Percentiles rank a stretch among this genome's conserved stretches.
Conservation (phyloP, 2,113 vertebrate species). For the Myotis yumanensis region DNA sequence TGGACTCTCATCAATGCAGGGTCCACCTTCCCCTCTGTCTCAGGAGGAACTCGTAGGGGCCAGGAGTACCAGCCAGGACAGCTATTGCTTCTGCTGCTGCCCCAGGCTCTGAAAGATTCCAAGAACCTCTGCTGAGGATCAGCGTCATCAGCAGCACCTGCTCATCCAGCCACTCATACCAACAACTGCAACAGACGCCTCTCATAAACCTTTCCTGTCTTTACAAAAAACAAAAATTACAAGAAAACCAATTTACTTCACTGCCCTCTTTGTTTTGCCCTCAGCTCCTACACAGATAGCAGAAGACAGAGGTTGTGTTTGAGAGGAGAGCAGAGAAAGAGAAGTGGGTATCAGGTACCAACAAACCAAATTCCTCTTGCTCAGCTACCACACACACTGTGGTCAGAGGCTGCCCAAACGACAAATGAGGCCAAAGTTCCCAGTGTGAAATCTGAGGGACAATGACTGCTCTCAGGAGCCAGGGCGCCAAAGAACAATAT, state of each 20-base stretch:
- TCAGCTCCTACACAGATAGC: not conserved
- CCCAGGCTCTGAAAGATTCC: not conserved
- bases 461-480: not conserved
- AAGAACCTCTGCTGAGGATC: not conserved
- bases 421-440: slow-evolving; percentile 50
- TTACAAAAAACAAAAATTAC: not conserved
- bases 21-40: not conserved
- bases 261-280: not conserved
- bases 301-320: not conserved
- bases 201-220: not conserved
- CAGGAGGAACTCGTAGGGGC: not conserved
- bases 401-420: not conserved
- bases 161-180: not conserved
- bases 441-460: not conserved
- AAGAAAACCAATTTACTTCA: slow-evolving; percentile 1
- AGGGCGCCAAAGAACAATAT: not conserved
- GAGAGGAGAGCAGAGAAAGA: slow-evolving; percentile 4
- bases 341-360: not conserved
- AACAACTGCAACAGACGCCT: not conserved
- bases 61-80: not conserved
- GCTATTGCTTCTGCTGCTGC: not conserved
- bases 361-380: slow-evolving; percentile 41
- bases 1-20: not conserved
- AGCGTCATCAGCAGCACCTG: not conserved
- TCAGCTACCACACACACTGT: not conserved